These are phyloP conservation scores for Cyprinella venusta DNA, from an alignment of 2,797 vertebrate genomes.

Conservation along the genomic window DNA sequence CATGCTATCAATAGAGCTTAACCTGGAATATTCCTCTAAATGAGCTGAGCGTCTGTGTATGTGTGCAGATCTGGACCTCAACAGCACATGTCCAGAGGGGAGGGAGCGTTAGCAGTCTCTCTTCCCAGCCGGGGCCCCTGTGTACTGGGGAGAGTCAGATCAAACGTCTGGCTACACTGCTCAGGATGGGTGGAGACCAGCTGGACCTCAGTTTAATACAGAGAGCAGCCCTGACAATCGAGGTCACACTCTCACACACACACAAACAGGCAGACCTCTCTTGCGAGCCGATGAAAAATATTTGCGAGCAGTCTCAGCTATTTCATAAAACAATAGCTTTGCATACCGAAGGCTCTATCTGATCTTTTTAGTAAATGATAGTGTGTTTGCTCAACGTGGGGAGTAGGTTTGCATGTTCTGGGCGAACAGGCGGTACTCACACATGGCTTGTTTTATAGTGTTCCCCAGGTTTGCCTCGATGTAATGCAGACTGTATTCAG, in stretches of 20 bases:
- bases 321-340: slow-evolving; percentile 37
- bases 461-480: slow-evolving; percentile 95
- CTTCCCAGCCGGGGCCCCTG: slow-evolving; percentile 35
- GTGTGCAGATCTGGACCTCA: slow-evolving; percentile 42
- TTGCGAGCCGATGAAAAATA: slow-evolving; percentile 10
- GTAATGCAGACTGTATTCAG: slow-evolving; percentile 97
- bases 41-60: slow-evolving; percentile 12
- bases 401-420: slow-evolving; percentile 18
- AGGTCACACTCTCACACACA: slow-evolving; percentile 25
- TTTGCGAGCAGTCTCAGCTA: slow-evolving; percentile 1
- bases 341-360: slow-evolving; percentile 6
- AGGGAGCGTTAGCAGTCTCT: not conserved
- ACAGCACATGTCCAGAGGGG: slow-evolving; percentile 24
- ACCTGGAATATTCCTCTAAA: not conserved
- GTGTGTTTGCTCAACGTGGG: slow-evolving; percentile 16
- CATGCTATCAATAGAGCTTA: slow-evolving; percentile 11
- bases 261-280: slow-evolving; percentile 35
- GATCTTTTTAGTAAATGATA: slow-evolving; percentile 23
- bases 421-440: slow-evolving; percentile 82
- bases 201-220: slow-evolving; percentile 51
- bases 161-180: slow-evolving; percentile 41
- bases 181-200: slow-evolving; percentile 49
- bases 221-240: slow-evolving; percentile 30
- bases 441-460: slow-evolving; percentile 87
- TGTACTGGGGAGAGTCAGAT: slow-evolving; percentile 39